A percentile compares a stretch with the other conserved stretches of the same genome.
These are phyloP conservation scores for Tholera decimalis DNA, from an alignment of 2,888 invertebrate species.

Conservation along the genomic window DNA sequence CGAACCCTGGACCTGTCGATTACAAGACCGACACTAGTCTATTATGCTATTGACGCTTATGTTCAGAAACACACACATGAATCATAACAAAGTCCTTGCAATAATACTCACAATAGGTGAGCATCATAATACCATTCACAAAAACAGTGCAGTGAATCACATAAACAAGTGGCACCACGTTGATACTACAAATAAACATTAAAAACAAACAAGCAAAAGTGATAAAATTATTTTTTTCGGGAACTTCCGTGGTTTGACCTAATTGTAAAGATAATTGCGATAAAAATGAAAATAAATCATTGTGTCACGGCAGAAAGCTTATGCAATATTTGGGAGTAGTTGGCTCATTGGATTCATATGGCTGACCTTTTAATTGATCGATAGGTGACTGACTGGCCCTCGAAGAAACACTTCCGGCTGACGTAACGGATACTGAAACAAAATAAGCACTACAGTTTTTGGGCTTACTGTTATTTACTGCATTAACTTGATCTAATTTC, in stretches of 20 bases:
- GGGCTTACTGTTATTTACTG: conserved; percentile 10
- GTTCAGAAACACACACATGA: conserved; percentile 13
- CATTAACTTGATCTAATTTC: conserved; percentile 40
- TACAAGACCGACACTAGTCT: too few relatives aligned
- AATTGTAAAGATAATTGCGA: conserved; percentile 34
- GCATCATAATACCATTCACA: background rate
- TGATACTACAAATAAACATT: conserved; percentile 9
- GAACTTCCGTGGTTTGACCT: conserved; percentile 30
- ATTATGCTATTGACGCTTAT: too few relatives aligned
- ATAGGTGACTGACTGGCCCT: conserved; percentile 86
- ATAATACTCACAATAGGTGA: conserved; percentile 5
- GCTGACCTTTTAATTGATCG: conserved; percentile 80
- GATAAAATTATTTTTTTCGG: conserved; percentile 29
- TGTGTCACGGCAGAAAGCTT: conserved; percentile 10
- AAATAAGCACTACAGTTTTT: conserved; percentile 32
- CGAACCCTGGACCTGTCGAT: too few relatives aligned
- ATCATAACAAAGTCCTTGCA: conserved; percentile 2
- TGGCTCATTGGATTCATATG: conserved; percentile 10
- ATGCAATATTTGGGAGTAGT: conserved; percentile 38
- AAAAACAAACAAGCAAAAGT: conserved; percentile 23
- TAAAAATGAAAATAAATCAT: conserved; percentile 42
- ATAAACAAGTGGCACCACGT: background rate
- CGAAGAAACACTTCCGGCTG: conserved; percentile 86
- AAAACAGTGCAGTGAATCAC: conserved; percentile 16
- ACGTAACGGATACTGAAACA: conserved; percentile 78